phyloP scores from a whole-genome alignment of 1,140 invertebrate genomes.

The Drosophila orena region DNA sequence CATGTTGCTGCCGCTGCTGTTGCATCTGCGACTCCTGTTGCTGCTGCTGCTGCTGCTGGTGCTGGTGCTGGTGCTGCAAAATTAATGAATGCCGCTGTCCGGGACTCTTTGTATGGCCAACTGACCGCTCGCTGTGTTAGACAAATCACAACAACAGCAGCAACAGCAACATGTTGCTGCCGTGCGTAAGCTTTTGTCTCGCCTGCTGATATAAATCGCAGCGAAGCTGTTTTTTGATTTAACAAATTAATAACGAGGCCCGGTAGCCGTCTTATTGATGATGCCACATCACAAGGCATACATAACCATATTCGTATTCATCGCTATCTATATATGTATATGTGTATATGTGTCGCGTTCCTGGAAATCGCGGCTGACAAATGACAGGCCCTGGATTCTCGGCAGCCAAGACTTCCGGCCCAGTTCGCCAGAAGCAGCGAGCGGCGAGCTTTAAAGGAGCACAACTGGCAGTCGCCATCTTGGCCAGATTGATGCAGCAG shows the following conservation, averaged over 20 bases:
- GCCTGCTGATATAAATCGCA: constrained; percentile 72
- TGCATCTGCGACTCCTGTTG: constrained; percentile 39
- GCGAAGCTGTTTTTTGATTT: constrained; percentile 76
- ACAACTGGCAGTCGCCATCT: constrained; percentile 59
- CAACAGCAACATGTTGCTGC: constrained; percentile 52
- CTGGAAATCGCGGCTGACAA: constrained; percentile 70
- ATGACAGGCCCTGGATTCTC: constrained; percentile 55
- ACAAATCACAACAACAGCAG: constrained; percentile 78
- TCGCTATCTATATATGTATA: constrained; percentile 1
- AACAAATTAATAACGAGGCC: constrained; percentile 79
- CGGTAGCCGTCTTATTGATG: constrained; percentile 80
- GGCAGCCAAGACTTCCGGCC: constrained; percentile 68
- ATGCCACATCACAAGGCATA: constrained; percentile 52
- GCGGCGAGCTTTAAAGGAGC: constrained; percentile 62
- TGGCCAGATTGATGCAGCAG: constrained; percentile 69
- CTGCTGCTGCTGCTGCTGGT: constrained; percentile 17
- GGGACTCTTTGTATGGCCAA: constrained; percentile 65
- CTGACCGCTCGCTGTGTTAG: constrained; percentile 83
- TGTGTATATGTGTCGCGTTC: constrained; percentile 36
- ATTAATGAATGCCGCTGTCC: constrained; percentile 75
- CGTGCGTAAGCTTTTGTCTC: constrained; percentile 73
- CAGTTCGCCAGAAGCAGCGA: constrained; percentile 66
- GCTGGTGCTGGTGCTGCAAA: constrained; percentile 40
- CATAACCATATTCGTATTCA: constrained; percentile 14
- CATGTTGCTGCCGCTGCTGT: constrained; percentile 24